Base-by-base conservation (phyloP, 2,888 invertebrate species). In the Drosophila sordidula region DNA sequence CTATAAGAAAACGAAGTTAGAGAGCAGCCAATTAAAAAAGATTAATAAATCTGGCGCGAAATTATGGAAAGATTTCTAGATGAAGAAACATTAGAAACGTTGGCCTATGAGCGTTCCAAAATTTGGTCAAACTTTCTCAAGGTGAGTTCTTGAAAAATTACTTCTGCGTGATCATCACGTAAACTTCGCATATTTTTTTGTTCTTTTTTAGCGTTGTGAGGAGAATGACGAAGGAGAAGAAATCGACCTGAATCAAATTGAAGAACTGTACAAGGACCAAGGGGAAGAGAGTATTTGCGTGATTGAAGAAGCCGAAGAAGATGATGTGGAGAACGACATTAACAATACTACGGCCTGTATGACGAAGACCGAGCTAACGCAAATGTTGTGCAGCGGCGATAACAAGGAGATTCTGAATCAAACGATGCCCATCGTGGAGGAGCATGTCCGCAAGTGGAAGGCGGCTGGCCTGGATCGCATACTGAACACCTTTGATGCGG, bases 381-480 rank as follows among this genome's bases (percentile, higher is more conserved):
- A 62, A 2, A 65, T 89, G 41, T 46, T 83, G 5, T 67, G 56
- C 54, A 62, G 52, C 4, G 61, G 63, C 0, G 70, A 72, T n/a
- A 64, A 83, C 12, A 58, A 73, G 9, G 70, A 90, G 42, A 54
- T 90, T 4, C 56, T 91, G 0, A 84, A 91, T 52, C 72, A 90
- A 65, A 92, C 92, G 0, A 22, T 87, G 12, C 91, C 91, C 3
- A 68, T 90, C 3, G 66, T 91, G 0, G 72, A 80, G 32, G 91
- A 90, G 49, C 88, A 90, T 50, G 74, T 80, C 38, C 89, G 91
- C 6, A 90, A 89, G 47, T 88, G 90, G 84, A 80, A 87, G 29
- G 85, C 81, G 42, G 82, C 86, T 0, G 91, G 92, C 0, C 62
- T 91, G 25, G 84, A 91, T 25, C 74, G 78, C 3, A 80, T 92